Conservation (phyloP, 2,113 vertebrate genomes). For the Poeciliopsis turrubarensis region DNA sequence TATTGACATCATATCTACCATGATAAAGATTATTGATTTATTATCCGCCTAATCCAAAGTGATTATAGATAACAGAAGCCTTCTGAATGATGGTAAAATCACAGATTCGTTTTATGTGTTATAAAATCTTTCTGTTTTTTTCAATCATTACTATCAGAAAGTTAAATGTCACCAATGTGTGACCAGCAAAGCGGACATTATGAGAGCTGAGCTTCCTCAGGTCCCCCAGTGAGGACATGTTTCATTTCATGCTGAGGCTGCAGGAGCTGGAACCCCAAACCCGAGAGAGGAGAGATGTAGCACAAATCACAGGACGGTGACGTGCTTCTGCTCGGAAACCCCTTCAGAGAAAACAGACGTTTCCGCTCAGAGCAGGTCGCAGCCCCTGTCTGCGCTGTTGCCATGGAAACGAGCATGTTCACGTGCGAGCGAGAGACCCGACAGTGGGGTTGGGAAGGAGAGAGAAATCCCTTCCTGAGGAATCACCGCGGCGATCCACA, state of each 20-base stretch:
- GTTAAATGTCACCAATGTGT: not conserved
- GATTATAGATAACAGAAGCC: not conserved
- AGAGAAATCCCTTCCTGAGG: constrained; percentile 8
- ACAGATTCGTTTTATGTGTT: not conserved
- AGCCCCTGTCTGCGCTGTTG: constrained; percentile 59
- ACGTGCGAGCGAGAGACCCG: not conserved
- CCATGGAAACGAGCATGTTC: constrained; percentile 58
- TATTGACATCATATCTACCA: no score
- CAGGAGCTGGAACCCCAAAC: constrained; percentile 23
- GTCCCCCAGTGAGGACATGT: constrained; percentile 33
- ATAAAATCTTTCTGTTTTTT: not conserved
- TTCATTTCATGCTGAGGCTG: constrained; percentile 43
- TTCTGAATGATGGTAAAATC: not conserved
- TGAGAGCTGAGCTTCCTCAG: constrained; percentile 18
- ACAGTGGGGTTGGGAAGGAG: not conserved
- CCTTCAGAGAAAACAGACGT: not conserved
- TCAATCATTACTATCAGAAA: not conserved
- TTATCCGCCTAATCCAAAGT: no score
- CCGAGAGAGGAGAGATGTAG: not conserved
- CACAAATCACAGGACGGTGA: not conserved
- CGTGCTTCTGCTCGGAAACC: constrained; percentile 16
- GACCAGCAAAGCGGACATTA: not conserved
- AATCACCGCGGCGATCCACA: constrained; percentile 23
- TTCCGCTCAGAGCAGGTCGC: constrained; percentile 17
- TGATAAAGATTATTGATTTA: no score